Percentiles rank a stretch among this genome's conserved stretches.
phyloP scores from a whole-genome alignment of 2,113 vertebrate species.

The Phalacrocorax carbo region DNA sequence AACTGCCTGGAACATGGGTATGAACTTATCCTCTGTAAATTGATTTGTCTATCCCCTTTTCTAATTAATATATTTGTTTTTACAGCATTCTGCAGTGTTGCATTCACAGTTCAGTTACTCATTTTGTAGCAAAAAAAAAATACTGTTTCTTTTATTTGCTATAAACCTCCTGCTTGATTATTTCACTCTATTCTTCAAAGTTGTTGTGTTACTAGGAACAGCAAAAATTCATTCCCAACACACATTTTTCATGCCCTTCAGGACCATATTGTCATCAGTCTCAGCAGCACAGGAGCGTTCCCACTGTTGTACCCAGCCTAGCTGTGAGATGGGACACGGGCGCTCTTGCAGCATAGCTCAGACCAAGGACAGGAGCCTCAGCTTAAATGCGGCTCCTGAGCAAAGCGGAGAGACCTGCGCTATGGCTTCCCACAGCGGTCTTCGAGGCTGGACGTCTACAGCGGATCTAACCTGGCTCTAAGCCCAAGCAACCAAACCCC shows the following conservation, averaged over 20 bases:
- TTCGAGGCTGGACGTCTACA: neutral
- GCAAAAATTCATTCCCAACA: neutral
- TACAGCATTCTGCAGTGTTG: neutral
- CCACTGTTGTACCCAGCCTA: neutral
- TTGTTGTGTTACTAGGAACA: neutral
- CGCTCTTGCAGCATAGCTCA: neutral
- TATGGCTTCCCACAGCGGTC: neutral
- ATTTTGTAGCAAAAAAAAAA: neutral
- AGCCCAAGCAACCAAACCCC: neutral
- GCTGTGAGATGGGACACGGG: neutral
- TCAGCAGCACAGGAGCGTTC: neutral
- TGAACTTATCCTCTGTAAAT: neutral
- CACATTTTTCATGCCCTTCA: neutral
- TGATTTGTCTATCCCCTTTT: neutral
- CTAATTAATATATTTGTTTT: neutral
- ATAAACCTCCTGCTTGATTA: neutral
- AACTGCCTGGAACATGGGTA: neutral
- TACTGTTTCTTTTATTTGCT: neutral
- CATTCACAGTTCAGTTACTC: neutral
- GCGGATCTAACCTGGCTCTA: neutral
- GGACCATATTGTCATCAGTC: neutral
- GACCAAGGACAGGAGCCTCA: neutral
- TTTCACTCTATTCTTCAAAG: neutral
- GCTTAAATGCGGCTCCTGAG: neutral
- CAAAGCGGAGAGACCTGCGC: neutral